Conservation (phyloP, 2,888 invertebrate genomes). For the Thymelicus acteon region DNA sequence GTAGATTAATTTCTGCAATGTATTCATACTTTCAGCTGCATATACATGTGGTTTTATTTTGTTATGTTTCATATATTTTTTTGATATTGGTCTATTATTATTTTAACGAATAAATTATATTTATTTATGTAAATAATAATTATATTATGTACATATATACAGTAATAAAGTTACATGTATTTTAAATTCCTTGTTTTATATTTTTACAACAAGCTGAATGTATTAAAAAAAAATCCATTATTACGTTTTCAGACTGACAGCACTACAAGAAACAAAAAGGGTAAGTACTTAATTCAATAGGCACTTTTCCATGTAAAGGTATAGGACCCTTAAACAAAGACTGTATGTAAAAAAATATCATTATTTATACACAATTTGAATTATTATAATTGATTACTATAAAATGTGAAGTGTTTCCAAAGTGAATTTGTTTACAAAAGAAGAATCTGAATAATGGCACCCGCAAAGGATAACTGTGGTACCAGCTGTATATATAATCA, state of each 20-base stretch:
- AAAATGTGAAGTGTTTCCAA: slow-evolving; percentile 34
- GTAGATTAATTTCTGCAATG: slow-evolving; percentile 58
- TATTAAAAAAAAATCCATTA: slow-evolving; percentile 23
- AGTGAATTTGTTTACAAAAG: slow-evolving; percentile 30
- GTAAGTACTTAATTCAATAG: slow-evolving; percentile 66
- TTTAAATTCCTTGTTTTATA: slow-evolving; percentile 7
- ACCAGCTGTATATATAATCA: slow-evolving; percentile 26
- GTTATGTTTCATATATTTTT: background rate
- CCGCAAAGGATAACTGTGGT: slow-evolving; percentile 32
- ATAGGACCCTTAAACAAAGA: background rate
- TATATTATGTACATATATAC: slow-evolving; percentile 42
- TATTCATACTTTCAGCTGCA: background rate
- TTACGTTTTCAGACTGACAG: slow-evolving; percentile 82
- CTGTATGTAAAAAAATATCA: slow-evolving; percentile 6
- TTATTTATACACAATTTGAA: slow-evolving; percentile 4
- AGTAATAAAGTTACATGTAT: background rate
- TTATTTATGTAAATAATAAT: slow-evolving; percentile 45
- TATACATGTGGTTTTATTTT: background rate
- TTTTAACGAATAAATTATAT: slow-evolving; percentile 36
- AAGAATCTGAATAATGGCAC: slow-evolving; percentile 29
- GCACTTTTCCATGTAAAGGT: background rate
- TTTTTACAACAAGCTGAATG: slow-evolving; percentile 25
- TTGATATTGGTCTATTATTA: slow-evolving; percentile 7
- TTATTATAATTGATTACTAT: slow-evolving; percentile 16
- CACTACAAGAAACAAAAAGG: slow-evolving; percentile 82